phyloP scores from a whole-genome alignment of 2,888 invertebrate genomes.

The Meta bourneti region DNA sequence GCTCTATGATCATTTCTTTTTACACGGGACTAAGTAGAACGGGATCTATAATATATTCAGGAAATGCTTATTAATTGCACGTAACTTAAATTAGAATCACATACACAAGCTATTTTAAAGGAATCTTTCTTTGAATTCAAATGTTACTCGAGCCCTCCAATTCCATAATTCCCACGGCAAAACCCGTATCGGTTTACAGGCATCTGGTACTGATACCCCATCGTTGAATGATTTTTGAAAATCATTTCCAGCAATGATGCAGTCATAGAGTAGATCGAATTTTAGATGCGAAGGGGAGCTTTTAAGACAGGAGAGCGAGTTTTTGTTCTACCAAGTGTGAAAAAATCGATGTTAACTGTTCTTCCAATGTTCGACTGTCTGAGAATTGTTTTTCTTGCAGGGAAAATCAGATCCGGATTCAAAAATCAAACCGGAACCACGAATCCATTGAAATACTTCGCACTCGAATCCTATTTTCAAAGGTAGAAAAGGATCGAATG shows the following conservation, averaged over 20 bases:
- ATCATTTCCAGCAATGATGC: slow-evolving; percentile 37
- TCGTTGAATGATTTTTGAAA: slow-evolving; percentile 14
- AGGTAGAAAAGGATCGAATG: not conserved
- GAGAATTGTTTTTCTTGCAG: slow-evolving; percentile 25
- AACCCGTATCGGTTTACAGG: not conserved
- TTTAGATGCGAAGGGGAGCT: not conserved
- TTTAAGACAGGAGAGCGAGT: not conserved
- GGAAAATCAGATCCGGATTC: slow-evolving; percentile 25
- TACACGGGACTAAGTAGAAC: too few species aligned
- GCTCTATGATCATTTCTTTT: too few species aligned
- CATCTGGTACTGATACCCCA: slow-evolving; percentile 10
- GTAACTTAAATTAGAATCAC: too few species aligned
- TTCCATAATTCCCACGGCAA: not conserved
- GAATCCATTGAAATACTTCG: slow-evolving; percentile 11
- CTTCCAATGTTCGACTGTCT: slow-evolving; percentile 41
- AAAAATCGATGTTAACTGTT: slow-evolving; percentile 53
- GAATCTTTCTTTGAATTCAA: too few species aligned
- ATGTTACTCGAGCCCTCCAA: too few species aligned
- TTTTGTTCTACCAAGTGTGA: slow-evolving; percentile 26
- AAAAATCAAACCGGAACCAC: slow-evolving; percentile 40
- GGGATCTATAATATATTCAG: too few species aligned
- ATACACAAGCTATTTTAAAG: too few species aligned
- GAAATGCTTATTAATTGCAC: too few species aligned
- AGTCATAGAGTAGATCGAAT: slow-evolving; percentile 32
- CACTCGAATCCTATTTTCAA: not conserved